A percentile compares a stretch with the other conserved stretches of the same genome.
Evolutionary conservation across 2,113 vertebrate genomes (phyloP).

Genomic region (Fulica atra): DNA sequence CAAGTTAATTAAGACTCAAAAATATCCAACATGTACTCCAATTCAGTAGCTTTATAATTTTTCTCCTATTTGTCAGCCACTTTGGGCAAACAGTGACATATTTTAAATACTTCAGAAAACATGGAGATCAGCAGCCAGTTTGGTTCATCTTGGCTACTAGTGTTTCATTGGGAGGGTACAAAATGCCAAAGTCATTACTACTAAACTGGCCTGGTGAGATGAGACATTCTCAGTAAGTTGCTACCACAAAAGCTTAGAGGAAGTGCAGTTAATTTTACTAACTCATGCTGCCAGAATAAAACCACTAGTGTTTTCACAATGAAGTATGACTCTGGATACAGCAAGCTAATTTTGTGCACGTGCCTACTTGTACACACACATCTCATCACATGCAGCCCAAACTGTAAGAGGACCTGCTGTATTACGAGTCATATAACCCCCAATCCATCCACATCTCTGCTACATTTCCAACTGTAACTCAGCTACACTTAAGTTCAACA

Average conservation of each 20-base stretch:
- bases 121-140: accelerated
- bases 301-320: neutral
- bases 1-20: neutral
- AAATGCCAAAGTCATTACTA: neutral
- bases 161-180: neutral
- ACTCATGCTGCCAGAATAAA: neutral
- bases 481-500: neutral
- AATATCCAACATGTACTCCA: neutral
- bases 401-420: neutral
- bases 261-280: neutral
- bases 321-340: neutral
- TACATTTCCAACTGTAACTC: no score
- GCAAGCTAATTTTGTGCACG: neutral
- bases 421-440: neutral
- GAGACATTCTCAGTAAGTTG: neutral
- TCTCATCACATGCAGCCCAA: neutral
- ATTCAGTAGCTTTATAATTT: neutral
- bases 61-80: neutral
- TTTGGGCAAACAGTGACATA: neutral
- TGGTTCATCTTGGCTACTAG: neutral
- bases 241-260: neutral
- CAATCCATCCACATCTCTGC: neutral
- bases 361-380: neutral
- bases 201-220: neutral
- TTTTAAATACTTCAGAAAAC: neutral